A percentile compares a stretch with the other conserved stretches of the same genome.
Conservation (phyloP, 92 coral and sea anemone genomes). For the Micromussa lordhowensis region DNA sequence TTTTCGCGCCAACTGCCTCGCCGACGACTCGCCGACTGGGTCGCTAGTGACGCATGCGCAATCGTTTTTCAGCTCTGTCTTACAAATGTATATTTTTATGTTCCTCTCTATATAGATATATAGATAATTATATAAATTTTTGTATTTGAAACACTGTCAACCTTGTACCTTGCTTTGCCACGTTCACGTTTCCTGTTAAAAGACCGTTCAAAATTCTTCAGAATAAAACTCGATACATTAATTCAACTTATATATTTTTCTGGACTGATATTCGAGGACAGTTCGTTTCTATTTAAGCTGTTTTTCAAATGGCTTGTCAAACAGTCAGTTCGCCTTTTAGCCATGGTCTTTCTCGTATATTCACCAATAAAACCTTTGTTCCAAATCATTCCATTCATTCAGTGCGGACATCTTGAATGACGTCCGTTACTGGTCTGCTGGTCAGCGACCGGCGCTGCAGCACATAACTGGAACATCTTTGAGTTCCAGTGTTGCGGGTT, state of each 20-base stretch:
- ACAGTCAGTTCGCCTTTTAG: background rate
- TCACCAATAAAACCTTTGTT: background rate
- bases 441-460: slow-evolving; percentile 22
- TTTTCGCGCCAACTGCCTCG: no score
- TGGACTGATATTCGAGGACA: background rate
- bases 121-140: background rate
- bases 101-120: background rate
- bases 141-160: background rate
- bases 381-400: background rate
- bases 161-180: background rate
- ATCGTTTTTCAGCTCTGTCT: no score
- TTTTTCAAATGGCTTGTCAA: background rate
- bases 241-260: background rate
- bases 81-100: background rate
- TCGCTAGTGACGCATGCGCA: no score
- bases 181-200: background rate
- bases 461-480: background rate
- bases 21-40: no score
- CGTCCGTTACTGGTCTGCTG: background rate
- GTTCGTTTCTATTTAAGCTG: background rate
- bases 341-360: background rate
- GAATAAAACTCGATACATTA: background rate
- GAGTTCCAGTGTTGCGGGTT: slow-evolving; percentile 2
- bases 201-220: background rate
- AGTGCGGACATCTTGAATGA: background rate